phyloP scores from a whole-genome alignment of 2,888 invertebrate genomes.

The Deilephila porcellus region DNA sequence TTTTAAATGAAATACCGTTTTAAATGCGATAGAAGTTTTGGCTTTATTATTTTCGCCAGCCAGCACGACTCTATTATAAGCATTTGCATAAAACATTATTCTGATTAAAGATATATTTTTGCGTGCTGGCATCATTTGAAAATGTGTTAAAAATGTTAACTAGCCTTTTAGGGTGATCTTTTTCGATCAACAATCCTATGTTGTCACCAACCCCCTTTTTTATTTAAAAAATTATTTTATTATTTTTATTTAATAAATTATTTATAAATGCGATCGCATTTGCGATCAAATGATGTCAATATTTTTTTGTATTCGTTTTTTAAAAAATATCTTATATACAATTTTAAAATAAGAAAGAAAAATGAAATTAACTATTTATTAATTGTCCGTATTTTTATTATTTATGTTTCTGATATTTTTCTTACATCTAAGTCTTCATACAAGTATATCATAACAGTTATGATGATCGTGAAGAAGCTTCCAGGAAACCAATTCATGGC shows the following conservation, averaged over 20 bases:
- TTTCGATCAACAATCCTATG: neutral
- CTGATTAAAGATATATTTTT: slow-evolving; percentile 11
- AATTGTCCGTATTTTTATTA: no score
- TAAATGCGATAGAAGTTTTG: slow-evolving; percentile 27
- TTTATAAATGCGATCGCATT: no score
- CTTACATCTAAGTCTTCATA: neutral
- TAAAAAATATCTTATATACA: neutral
- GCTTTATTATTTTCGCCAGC: slow-evolving; percentile 15
- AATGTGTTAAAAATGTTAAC: slow-evolving; percentile 2
- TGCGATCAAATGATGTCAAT: no score
- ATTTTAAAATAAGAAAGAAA: neutral
- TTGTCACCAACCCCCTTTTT: neutral
- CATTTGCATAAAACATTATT: slow-evolving; percentile 14
- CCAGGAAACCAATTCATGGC: slow-evolving; percentile 48
- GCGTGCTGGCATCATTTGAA: neutral
- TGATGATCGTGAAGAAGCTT: slow-evolving; percentile 36
- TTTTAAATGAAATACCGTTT: slow-evolving; percentile 52
- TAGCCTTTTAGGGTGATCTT: neutral
- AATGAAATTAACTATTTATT: neutral
- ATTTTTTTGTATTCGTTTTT: neutral
- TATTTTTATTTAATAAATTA: no score
- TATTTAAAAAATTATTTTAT: no score
- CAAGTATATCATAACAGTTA: slow-evolving; percentile 6
- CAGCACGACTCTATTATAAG: slow-evolving; percentile 12
- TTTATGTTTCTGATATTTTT: neutral